phyloP scores from a whole-genome alignment of 2,113 vertebrate genomes.

The Oceanodroma tethys region DNA sequence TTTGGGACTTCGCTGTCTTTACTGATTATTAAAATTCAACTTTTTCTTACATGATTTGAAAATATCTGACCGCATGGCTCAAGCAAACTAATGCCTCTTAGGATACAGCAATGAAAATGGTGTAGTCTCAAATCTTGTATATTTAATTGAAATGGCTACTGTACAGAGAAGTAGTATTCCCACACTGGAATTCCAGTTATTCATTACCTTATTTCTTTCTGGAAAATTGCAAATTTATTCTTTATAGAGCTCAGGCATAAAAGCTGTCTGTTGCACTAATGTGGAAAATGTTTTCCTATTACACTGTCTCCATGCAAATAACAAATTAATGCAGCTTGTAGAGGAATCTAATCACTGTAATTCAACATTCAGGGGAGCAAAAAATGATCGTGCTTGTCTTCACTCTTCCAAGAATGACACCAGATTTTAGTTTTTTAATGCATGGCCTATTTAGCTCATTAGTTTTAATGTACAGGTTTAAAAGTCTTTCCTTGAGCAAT shows the following conservation, averaged over 20 bases:
- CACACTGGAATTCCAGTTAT: slow-evolving; percentile 47
- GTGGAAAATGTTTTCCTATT: slow-evolving; percentile 63
- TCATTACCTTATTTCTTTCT: slow-evolving; percentile 41
- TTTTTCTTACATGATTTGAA: background rate
- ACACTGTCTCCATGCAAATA: slow-evolving; percentile 54
- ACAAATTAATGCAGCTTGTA: slow-evolving; percentile 64
- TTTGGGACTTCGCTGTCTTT: background rate
- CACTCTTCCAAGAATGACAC: slow-evolving; percentile 49
- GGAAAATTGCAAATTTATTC: slow-evolving; percentile 60
- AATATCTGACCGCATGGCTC: background rate
- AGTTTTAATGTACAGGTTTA: slow-evolving; percentile 48
- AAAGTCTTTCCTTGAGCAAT: slow-evolving; percentile 19
- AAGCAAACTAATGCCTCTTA: background rate
- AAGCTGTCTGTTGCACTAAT: slow-evolving; percentile 57
- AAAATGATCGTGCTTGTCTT: slow-evolving; percentile 53
- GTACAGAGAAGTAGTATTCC: background rate
- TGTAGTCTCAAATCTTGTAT: background rate
- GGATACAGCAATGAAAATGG: background rate
- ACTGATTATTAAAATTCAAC: slow-evolving; percentile 10
- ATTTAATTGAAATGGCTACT: slow-evolving; percentile 36
- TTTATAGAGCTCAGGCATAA: slow-evolving; percentile 41
- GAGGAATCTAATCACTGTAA: slow-evolving; percentile 60
- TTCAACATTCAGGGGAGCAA: slow-evolving; percentile 66
- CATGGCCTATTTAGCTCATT: slow-evolving; percentile 46
- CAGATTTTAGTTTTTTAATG: slow-evolving; percentile 51